These are phyloP conservation scores for Sarcophaga bullata DNA, from an alignment of 1,140 invertebrate species.

Conservation along the genomic window DNA sequence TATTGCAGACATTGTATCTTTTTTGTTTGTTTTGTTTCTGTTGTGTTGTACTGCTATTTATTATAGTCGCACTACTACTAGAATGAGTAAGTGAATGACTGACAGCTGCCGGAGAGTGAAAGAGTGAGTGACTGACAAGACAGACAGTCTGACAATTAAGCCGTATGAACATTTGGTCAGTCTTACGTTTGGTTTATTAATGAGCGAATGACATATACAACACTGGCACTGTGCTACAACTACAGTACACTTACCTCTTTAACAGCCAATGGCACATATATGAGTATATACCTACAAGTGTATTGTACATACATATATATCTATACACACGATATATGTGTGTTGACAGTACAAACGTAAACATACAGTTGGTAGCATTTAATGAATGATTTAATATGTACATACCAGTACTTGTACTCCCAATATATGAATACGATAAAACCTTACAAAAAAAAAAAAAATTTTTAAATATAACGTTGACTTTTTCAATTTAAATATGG, in stretches of 20 bases:
- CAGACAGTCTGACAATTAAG: not conserved
- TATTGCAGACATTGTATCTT: not conserved
- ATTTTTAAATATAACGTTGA: not conserved
- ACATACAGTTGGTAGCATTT: not conserved
- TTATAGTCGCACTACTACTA: not conserved
- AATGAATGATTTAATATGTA: not conserved
- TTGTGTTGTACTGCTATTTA: not conserved
- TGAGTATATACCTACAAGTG: no score
- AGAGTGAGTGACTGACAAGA: not conserved
- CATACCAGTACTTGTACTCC: not conserved
- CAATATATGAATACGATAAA: not conserved
- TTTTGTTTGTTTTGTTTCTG: not conserved
- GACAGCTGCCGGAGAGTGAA: not conserved
- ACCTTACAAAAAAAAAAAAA: not conserved
- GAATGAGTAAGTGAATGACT: no score
- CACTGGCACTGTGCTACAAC: no score
- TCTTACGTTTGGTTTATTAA: not conserved
- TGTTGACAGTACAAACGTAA: not conserved
- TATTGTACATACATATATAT: no score
- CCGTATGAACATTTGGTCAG: no score
- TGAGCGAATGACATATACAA: not conserved
- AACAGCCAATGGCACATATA: no score
- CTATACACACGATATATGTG: no score
- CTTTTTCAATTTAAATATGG: conserved; percentile 20
- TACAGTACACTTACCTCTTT: not conserved